Percentiles rank a stretch among this genome's conserved stretches.
These are phyloP conservation scores for Tychaedon coryphoeus DNA, from an alignment of 2,113 vertebrate species.

Conservation along the genomic window DNA sequence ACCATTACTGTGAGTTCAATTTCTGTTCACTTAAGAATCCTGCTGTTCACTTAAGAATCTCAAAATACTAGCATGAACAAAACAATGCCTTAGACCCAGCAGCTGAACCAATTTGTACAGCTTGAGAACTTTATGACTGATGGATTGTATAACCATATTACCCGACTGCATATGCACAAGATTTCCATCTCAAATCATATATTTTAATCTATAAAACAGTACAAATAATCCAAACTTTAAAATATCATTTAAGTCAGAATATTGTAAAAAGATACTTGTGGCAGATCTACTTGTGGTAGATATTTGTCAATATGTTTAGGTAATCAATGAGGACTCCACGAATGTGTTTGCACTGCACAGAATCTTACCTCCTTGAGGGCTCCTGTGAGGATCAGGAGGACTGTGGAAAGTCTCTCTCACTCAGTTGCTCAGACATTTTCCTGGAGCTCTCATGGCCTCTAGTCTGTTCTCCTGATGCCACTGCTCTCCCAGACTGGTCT, in stretches of 20 bases:
- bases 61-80: not conserved
- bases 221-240: not conserved
- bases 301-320: not conserved
- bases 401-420: not conserved
- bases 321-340: not conserved
- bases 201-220: not conserved
- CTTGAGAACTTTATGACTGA: not conserved
- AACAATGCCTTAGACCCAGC: not conserved
- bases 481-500: fast-evolving
- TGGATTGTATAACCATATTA: not conserved
- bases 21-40: not conserved
- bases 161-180: fast-evolving
- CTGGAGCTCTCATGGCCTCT: not conserved
- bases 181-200: not conserved
- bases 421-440: not conserved
- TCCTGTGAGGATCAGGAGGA: not conserved
- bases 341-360: not conserved
- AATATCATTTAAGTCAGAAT: not conserved
- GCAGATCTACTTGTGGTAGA: not conserved
- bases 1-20: not conserved
- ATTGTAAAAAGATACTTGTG: not conserved
- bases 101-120: not conserved
- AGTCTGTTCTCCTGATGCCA: not conserved
- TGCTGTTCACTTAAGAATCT: not conserved
- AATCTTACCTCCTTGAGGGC: not conserved